These are phyloP conservation scores for Streblospio benedicti DNA, from an alignment of 1,140 invertebrate species.

Conservation along the genomic window DNA sequence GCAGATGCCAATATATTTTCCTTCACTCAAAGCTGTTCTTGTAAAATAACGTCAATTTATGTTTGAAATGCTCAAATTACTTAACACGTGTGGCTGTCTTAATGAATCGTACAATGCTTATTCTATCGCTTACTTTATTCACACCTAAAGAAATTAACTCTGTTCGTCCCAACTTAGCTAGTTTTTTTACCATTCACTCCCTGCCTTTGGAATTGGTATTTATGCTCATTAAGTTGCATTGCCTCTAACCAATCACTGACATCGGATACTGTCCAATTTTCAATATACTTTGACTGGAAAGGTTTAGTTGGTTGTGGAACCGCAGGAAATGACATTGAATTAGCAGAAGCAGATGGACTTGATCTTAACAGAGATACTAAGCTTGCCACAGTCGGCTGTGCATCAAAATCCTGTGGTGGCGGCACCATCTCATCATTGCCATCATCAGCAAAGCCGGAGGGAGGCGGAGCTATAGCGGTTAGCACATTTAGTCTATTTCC, in stretches of 20 bases:
- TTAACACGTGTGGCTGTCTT: too few relatives aligned
- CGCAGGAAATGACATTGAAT: neutral
- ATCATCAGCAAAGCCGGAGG: conserved; percentile 8
- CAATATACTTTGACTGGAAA: conserved; percentile 31
- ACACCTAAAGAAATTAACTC: conserved; percentile 42
- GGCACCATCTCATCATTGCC: neutral
- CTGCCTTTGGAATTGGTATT: conserved; percentile 35
- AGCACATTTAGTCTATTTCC: too few relatives aligned
- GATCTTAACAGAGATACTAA: neutral
- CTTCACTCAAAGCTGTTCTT: too few relatives aligned
- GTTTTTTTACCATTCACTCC: conserved; percentile 37
- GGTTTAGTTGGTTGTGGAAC: conserved; percentile 10
- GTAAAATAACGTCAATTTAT: too few relatives aligned
- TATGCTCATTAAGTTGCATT: conserved; percentile 38
- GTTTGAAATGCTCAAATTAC: too few relatives aligned
- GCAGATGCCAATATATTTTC: too few relatives aligned
- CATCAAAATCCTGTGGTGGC: too few relatives aligned
- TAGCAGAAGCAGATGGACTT: neutral
- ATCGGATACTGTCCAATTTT: conserved; percentile 37
- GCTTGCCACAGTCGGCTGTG: neutral
- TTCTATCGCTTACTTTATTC: conserved; percentile 40
- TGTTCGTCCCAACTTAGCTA: conserved; percentile 34
- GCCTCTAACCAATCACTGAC: conserved; percentile 43
- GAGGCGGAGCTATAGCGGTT: too few relatives aligned
- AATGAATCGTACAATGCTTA: conserved; percentile 41